Evolutionary conservation across 2,113 vertebrate genomes (phyloP).

Genomic region (Aspiorhynchus laticeps): DNA sequence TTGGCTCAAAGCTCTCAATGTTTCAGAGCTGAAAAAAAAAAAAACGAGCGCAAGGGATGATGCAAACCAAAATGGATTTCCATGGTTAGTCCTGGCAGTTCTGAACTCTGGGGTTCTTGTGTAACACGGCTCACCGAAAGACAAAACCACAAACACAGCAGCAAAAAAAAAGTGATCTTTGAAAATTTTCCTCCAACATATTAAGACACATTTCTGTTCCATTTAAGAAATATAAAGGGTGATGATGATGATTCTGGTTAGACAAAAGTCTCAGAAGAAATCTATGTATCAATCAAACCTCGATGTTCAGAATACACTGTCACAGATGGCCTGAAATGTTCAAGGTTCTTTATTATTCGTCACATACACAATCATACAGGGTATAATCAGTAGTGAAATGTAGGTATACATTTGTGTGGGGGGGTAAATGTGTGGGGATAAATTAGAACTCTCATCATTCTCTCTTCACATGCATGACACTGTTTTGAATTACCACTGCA

Average conservation of each 20-base stretch:
- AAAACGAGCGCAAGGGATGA: constrained; percentile 46
- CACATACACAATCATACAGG: too few species aligned
- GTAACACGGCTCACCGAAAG: constrained; percentile 37
- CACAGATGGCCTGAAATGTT: not conserved
- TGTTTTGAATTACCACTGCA: too few species aligned
- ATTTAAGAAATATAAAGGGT: not conserved
- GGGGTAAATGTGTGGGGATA: not conserved
- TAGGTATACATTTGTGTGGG: too few species aligned
- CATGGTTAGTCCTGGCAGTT: constrained; percentile 57
- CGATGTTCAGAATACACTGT: not conserved
- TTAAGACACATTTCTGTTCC: not conserved
- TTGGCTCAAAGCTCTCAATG: constrained; percentile 66
- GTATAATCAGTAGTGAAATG: too few species aligned
- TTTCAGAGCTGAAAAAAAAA: constrained; percentile 53
- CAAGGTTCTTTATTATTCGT: too few species aligned
- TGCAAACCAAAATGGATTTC: constrained; percentile 66
- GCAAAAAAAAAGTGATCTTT: constrained; percentile 1
- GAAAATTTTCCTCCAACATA: not conserved
- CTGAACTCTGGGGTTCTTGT: constrained; percentile 55
- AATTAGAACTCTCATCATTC: not conserved
- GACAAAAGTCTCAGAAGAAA: not conserved
- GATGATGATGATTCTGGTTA: not conserved
- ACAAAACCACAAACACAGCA: constrained; percentile 33
- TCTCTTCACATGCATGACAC: too few species aligned
- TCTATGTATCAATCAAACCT: not conserved